Percentiles rank a stretch among this genome's conserved stretches.
phyloP scores from a whole-genome alignment of 2,797 vertebrate species.

The Meda fulgida region DNA sequence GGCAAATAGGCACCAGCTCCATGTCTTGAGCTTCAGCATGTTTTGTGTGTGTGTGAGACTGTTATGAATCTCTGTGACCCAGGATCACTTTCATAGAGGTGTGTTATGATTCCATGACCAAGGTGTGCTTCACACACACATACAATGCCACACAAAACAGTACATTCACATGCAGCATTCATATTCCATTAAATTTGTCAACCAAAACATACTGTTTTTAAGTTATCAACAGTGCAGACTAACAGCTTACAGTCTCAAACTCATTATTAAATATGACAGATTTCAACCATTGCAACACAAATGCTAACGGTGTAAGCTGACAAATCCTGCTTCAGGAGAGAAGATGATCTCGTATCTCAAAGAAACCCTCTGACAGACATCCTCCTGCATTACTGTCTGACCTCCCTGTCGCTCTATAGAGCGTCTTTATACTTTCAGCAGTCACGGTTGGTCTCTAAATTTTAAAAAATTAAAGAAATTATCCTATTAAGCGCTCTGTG shows the following conservation, averaged over 20 bases:
- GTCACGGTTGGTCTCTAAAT: not conserved
- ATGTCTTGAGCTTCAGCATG: constrained; percentile 24
- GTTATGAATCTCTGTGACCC: constrained; percentile 47
- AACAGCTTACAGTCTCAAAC: not conserved
- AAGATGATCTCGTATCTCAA: constrained; percentile 41
- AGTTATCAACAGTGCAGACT: constrained; percentile 27
- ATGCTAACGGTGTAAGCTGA: constrained; percentile 18
- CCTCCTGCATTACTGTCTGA: constrained; percentile 39
- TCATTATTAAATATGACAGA: constrained; percentile 37
- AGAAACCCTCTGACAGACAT: constrained; percentile 41
- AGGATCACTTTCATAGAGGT: constrained; percentile 55
- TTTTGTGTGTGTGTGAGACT: constrained; percentile 18
- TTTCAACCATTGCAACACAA: constrained; percentile 29
- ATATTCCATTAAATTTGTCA: constrained; percentile 13
- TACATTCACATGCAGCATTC: constrained; percentile 3
- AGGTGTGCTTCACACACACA: constrained; percentile 8
- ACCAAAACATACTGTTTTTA: constrained; percentile 3
- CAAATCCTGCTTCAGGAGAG: constrained; percentile 42
- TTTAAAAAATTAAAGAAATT: constrained; percentile 28
- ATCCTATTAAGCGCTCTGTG: constrained; percentile 24
- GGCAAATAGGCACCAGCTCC: constrained; percentile 47
- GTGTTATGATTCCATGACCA: constrained; percentile 57
- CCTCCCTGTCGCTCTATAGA: not conserved
- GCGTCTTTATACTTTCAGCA: constrained; percentile 12
- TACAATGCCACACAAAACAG: not conserved